A percentile compares a stretch with the other conserved stretches of the same genome.
Conservation (phyloP, 2,888 invertebrate species). For the Acanthosoma haemorrhoidale region DNA sequence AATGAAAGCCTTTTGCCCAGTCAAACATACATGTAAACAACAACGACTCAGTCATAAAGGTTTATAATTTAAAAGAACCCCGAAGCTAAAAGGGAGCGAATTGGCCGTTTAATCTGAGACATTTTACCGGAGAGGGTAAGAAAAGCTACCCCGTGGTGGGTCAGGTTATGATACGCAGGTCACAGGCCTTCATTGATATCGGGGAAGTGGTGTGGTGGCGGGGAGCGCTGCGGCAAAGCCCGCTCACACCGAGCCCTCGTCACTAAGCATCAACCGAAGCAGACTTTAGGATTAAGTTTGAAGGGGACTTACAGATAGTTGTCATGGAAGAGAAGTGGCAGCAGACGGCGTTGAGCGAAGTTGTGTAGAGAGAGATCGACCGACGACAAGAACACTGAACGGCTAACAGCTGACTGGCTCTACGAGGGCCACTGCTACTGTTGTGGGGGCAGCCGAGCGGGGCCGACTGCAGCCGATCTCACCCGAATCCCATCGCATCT, state of each 20-base stretch:
- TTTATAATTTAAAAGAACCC: too few relatives aligned
- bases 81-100: too few relatives aligned
- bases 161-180: slow-evolving; percentile 10
- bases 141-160: not conserved
- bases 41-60: too few relatives aligned
- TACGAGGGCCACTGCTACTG: not conserved
- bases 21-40: too few relatives aligned
- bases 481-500: not conserved
- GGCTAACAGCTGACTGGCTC: not conserved
- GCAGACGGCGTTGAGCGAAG: not conserved
- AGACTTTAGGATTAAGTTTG: not conserved
- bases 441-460: not conserved
- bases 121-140: not conserved
- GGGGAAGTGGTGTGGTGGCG: not conserved
- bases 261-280: not conserved
- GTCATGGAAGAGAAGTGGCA: not conserved
- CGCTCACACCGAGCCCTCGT: not conserved
- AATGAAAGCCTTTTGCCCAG: too few relatives aligned
- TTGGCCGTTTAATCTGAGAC: not conserved
- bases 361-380: not conserved
- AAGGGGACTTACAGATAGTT: not conserved
- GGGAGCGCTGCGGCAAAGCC: not conserved
- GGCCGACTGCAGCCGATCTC: not conserved
- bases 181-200: slow-evolving; percentile 1
- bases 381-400: not conserved